Evolutionary conservation across 2,888 invertebrate genomes (phyloP), one percentile per base, ranked within the genome.

Genomic region (Ormyrus pomaceus): DNA sequence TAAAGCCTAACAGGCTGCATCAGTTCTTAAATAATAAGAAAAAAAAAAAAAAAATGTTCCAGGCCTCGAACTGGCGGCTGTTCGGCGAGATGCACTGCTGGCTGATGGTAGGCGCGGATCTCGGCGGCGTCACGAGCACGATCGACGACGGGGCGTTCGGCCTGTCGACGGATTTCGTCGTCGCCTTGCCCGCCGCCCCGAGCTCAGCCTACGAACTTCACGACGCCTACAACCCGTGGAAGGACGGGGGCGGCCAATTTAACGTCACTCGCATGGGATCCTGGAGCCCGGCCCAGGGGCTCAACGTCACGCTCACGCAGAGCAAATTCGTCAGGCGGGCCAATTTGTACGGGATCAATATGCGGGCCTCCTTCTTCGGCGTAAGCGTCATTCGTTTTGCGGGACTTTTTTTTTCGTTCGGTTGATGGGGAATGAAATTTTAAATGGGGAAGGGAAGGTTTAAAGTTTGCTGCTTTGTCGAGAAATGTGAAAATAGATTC

Each of bases 211-310:
- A 46, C 13, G 13, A 62, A 0, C 55, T 76, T 3, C 68, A 85
- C 64, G 87, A 87, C 55, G 80, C 83, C 66, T 87, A 85, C 70
- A 87, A 87, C 83, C 82, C 72, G 11, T 80, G 83, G 10, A 84
- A 85, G 81, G 75, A 73, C n/a, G 74, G 83, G 9, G 85, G 81
- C n/a, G 84, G 85, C 19, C 75, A 71, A 77, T 80, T 87, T 55
- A 83, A 79, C 34, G 68, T 86, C 6, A 86, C 84, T 19, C 68
- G 79, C 53, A 45, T 85, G 50, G 86, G 86, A 0, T 68, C 46
- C 10, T 86, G 86, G 86, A 72, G 46, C n/a, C 8, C 59, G 9
- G 70, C 45, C 5, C 8, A 8, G 8, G 51, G 68, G 19, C 62
- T 82, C 34, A 50, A 78, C 9, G 62, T 73, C 0, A 5, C 8